Conservation (phyloP, 2,113 vertebrate genomes). For the Corythornis vintsioides region DNA sequence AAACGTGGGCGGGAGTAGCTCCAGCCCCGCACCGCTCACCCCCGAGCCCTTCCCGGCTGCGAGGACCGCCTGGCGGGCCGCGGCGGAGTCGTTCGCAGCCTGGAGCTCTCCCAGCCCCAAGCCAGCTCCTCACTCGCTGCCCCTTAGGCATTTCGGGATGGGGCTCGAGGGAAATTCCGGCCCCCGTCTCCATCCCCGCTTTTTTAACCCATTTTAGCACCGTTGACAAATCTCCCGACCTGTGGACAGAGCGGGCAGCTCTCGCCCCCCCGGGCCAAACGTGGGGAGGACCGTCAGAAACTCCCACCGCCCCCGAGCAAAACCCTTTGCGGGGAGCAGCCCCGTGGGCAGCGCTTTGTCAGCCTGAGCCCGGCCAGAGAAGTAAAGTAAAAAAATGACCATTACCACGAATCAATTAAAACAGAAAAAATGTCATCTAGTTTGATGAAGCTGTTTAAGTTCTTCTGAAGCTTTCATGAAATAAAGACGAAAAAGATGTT, state of each 20-base stretch:
- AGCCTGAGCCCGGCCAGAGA: neutral
- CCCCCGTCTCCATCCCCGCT: neutral
- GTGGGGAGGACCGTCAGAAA: neutral
- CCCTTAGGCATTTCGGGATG: neutral
- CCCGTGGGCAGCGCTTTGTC: neutral
- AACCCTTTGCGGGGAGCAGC: neutral
- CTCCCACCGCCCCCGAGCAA: neutral
- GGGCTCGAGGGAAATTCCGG: accelerated
- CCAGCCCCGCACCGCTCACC: neutral
- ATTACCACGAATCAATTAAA: neutral
- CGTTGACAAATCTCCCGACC: neutral
- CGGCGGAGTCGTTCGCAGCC: neutral
- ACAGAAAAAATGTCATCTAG: neutral
- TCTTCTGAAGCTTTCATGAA: neutral
- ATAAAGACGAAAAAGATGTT: neutral
- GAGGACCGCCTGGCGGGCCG: neutral
- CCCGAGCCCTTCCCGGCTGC: too few species aligned
- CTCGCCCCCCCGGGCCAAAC: neutral
- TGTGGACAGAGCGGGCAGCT: neutral
- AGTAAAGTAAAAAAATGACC: neutral
- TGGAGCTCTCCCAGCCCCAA: neutral
- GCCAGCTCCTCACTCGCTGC: neutral
- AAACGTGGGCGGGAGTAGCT: neutral
- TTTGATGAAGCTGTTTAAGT: neutral
- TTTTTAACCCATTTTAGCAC: neutral